phyloP scores from a whole-genome alignment of 2,113 vertebrate genomes.

The Epinephelus fuscoguttatus region DNA sequence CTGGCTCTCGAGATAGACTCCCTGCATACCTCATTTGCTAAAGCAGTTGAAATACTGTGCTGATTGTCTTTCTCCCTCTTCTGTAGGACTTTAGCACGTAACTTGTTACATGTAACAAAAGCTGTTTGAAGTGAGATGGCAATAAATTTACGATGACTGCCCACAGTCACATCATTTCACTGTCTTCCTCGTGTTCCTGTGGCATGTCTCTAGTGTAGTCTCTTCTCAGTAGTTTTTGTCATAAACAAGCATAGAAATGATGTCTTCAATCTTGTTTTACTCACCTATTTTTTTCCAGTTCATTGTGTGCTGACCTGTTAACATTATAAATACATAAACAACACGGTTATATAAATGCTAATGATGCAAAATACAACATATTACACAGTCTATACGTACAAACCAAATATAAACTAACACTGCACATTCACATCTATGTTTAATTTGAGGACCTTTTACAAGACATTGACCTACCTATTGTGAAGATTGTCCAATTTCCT shows the following conservation, averaged over 20 bases:
- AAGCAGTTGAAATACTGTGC: conserved; percentile 10
- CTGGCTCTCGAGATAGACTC: conserved; percentile 32
- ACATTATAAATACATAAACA: conserved; percentile 38
- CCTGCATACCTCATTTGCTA: conserved; percentile 1
- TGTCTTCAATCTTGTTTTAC: conserved; percentile 49
- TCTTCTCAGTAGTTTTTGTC: neutral
- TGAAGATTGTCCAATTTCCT: conserved; percentile 87
- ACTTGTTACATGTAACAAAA: neutral
- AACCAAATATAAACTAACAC: neutral
- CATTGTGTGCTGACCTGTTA: conserved; percentile 95
- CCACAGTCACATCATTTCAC: neutral
- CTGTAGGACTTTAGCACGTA: neutral
- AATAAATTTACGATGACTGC: neutral
- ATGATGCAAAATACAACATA: conserved; percentile 5
- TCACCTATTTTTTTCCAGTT: conserved; percentile 98
- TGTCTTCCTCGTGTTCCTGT: neutral
- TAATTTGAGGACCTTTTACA: neutral
- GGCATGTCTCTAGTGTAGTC: neutral
- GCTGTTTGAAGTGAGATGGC: neutral
- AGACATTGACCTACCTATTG: conserved; percentile 64
- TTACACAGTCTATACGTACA: neutral
- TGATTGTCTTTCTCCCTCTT: neutral
- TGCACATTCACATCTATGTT: neutral
- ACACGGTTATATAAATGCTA: conserved; percentile 15
- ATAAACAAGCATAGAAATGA: conserved; percentile 30